Evolutionary conservation across 2,797 vertebrate genomes (phyloP), one percentile per base, ranked within the genome.

Genomic region (Halcyon chelicuti): DNA sequence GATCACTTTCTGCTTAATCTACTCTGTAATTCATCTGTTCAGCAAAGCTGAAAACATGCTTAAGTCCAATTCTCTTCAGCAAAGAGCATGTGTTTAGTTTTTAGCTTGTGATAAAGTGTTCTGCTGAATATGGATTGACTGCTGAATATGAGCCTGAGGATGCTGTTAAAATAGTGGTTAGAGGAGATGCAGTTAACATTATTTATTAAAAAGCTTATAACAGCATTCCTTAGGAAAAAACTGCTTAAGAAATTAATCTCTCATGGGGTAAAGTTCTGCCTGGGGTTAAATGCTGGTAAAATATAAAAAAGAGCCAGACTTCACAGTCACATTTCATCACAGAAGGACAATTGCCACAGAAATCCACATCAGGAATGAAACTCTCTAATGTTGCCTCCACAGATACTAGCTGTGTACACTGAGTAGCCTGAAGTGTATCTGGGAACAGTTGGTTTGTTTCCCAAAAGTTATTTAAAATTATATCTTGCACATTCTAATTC

Each of bases 161-260:
- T 58, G 74, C 63, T 94, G 86, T 60, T 73, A 89, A 89, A 89
- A 70, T 5, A 60, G 70, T 71, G 74, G 67, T 82, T 91, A 94
- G 72, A 76, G 61, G 23, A 96, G 47, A 74, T 19, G 40, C 44
- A 92, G 94, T 92, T 94, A 93, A 81, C 72, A 80, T 94, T 80
- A 93, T 80, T 96, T 88, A 92, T 93, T 95, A 62, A 95, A 92
- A 79, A 83, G 61, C 16, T 93, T 91, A 95, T 95, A 94, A 80
- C 61, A 33, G 44, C 23, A 26, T 73, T 87, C 46, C 5, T 70
- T 63, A 74, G n/a, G 77, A 77, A 90, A 71, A 14, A 51, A 14
- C 29, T 86, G 47, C 61, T 75, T 84, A 71, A 92, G 71, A 58
- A 85, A 67, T 5, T 26, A 31, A 51, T 87, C 16, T 65, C 1